These are phyloP conservation scores for Silurus glanis DNA, from an alignment of 2,113 vertebrate genomes.

Conservation along the genomic window DNA sequence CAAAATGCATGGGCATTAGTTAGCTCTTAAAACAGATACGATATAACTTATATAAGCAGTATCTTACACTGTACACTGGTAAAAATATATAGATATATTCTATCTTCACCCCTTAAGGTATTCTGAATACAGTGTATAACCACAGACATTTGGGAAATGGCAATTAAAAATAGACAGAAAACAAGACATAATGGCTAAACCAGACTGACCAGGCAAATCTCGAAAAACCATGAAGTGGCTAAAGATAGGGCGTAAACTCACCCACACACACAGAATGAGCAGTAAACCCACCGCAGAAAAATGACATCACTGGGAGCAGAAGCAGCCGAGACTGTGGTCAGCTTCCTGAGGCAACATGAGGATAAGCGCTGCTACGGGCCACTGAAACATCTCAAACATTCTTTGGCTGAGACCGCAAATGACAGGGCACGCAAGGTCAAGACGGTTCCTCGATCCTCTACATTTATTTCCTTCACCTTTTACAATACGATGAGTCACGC, in stretches of 20 bases:
- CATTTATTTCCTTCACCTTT: background rate
- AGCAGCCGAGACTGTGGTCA: slow-evolving; percentile 12
- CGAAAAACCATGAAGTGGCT: background rate
- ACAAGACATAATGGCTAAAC: background rate
- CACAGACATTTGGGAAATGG: background rate
- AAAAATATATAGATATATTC: background rate
- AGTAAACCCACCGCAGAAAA: slow-evolving; percentile 4
- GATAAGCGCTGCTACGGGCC: slow-evolving; percentile 13
- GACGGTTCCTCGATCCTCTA: background rate
- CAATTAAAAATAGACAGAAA: background rate
- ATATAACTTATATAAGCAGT: background rate
- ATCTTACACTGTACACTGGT: background rate
- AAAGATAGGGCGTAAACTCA: slow-evolving; percentile 12
- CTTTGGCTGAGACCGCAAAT: slow-evolving; percentile 29
- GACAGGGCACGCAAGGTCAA: slow-evolving; percentile 12
- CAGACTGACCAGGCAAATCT: slow-evolving; percentile 1
- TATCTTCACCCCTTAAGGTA: background rate
- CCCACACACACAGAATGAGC: slow-evolving; percentile 10
- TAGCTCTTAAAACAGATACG: background rate
- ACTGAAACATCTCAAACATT: slow-evolving; percentile 16
- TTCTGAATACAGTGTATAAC: background rate
- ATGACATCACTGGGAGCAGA: slow-evolving; percentile 10
- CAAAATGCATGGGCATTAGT: background rate
- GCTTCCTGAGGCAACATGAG: background rate
- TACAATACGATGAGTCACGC: slow-evolving; percentile 13